A percentile compares a stretch with the other conserved stretches of the same genome.
These are phyloP conservation scores for Aegithalos caudatus DNA, from an alignment of 2,113 vertebrate species.

Conservation along the genomic window DNA sequence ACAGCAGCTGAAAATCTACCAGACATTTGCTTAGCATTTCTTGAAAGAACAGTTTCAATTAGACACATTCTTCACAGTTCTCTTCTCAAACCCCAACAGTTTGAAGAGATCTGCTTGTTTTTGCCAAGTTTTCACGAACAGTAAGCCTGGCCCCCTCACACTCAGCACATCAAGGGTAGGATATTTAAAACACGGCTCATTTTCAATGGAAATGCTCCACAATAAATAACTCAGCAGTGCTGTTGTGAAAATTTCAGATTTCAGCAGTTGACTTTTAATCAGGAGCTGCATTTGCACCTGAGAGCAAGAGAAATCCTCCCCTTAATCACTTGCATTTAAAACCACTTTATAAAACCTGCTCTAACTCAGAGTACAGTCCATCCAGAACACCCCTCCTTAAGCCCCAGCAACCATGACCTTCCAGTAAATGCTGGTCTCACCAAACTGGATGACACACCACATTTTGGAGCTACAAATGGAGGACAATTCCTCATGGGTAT, in stretches of 20 bases:
- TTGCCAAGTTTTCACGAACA: not conserved
- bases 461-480: not conserved
- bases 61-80: not conserved
- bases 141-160: not conserved
- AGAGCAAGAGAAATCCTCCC: not conserved
- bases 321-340: not conserved
- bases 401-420: not conserved
- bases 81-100: conserved; percentile 3
- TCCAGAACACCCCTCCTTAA: not conserved
- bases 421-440: not conserved
- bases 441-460: not conserved
- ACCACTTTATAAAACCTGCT: not conserved
- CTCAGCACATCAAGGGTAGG: not conserved
- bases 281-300: not conserved
- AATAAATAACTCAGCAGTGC: not conserved
- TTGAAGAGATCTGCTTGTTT: conserved; percentile 37
- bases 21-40: not conserved
- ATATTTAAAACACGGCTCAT: not conserved
- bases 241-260: not conserved
- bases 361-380: not conserved
- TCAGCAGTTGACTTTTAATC: not conserved
- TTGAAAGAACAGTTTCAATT: not conserved
- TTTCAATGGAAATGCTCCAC: not conserved
- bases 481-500: not conserved
- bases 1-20: not conserved